Base-by-base conservation (phyloP, 2,797 vertebrate genomes). In the Sparidentex hasta region DNA sequence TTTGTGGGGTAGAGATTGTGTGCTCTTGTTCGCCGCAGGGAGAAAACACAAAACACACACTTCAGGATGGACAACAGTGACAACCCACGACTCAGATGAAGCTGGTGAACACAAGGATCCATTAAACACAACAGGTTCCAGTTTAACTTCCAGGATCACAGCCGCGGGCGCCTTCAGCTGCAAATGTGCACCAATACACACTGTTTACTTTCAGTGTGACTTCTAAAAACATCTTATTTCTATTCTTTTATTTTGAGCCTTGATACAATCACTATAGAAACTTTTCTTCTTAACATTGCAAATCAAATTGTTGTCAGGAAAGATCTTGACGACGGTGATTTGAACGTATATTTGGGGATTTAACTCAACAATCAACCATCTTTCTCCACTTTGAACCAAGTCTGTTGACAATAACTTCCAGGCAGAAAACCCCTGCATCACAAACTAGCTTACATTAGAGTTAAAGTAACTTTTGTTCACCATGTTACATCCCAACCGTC, bases 1-100 rank as follows among this genome's bases (percentile, higher is more conserved):
- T 69, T 82, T 79, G 70, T 47, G 23, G 62, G 75, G 55, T 66
- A 68, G 75, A 83, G 82, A 76, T 21, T 80, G 78, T 80, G 70
- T 67, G 78, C 71, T 74, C 52, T 62, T 80, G 76, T 71, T 73
- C 9, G 62, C 63, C 5, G 2, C 61, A 76, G 74, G 78, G 71
- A 46, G 44, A 75, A 72, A 56, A 82, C 74, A 81, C 71, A 78
- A 71, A 66, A 80, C 20, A 23, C 54, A 33, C 7, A 29, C 70
- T 76, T 43, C 0, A 2, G 29, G 56, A 70, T 0, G 48, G 56
- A 77, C 21, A 12, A 41, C 52, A 7, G 12, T 7, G 59, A 47
- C 9, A n/a, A 38, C 51, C 46, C 44, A 7, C n/a, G 12, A 23
- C 38, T 57, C 27, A 2, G 47, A 48, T 4, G 67, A 43, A 80